phyloP scores from a whole-genome alignment of 2,113 vertebrate genomes.

The human region GRCh38 chr12:125604501-125605000 shows the following conservation, averaged over 20 bases:
- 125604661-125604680: neutral
- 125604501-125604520: no score
- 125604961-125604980: neutral
- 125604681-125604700: neutral
- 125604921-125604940: neutral
- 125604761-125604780: neutral
- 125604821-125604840: accelerated
- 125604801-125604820: neutral
- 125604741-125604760: neutral
- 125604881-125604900: neutral
- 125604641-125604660: neutral
- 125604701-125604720: accelerated
- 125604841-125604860: neutral
- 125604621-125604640: neutral
- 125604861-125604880: no score
- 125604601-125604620: no score
- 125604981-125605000: neutral
- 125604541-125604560: no score
- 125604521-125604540: no score
- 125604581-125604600: no score
- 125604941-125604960: neutral
- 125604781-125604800: neutral
- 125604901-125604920: neutral
- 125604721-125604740: neutral
- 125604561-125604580: no score